These are phyloP conservation scores for Asobara japonica DNA, from an alignment of 1,140 invertebrate species.

Conservation along the genomic window DNA sequence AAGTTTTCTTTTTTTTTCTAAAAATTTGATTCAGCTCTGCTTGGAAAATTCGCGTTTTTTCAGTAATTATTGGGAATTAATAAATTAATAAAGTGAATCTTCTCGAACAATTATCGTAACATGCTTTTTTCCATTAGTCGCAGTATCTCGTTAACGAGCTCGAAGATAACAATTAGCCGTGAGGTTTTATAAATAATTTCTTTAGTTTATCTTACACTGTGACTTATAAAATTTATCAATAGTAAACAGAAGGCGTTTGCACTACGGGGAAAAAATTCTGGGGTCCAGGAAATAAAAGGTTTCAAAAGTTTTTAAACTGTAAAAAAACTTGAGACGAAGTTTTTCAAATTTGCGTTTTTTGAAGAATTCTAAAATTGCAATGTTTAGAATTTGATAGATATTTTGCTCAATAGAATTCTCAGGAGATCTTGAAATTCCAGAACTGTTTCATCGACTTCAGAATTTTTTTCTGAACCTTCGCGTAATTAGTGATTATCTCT, in stretches of 20 bases:
- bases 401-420: too few species aligned
- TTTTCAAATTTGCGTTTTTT: too few species aligned
- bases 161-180: not conserved
- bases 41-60: not conserved
- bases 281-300: too few species aligned
- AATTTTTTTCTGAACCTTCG: not conserved
- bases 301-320: too few species aligned
- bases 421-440: too few species aligned
- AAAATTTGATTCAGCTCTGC: not conserved
- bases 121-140: not conserved
- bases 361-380: too few species aligned
- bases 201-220: constrained; percentile 1
- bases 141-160: not conserved
- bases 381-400: too few species aligned
- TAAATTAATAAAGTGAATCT: not conserved
- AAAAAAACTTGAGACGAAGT: too few species aligned
- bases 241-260: not conserved
- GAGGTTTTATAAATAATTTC: constrained; percentile 1
- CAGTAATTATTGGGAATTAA: not conserved
- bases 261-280: too few species aligned
- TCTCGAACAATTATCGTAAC: not conserved
- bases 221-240: constrained; percentile 17
- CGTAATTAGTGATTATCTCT: constrained; percentile 7
- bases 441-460: not conserved
- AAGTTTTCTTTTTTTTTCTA: not conserved